Evolutionary conservation across 2,888 invertebrate genomes (phyloP).

Genomic region (Urechis unicinctus): DNA sequence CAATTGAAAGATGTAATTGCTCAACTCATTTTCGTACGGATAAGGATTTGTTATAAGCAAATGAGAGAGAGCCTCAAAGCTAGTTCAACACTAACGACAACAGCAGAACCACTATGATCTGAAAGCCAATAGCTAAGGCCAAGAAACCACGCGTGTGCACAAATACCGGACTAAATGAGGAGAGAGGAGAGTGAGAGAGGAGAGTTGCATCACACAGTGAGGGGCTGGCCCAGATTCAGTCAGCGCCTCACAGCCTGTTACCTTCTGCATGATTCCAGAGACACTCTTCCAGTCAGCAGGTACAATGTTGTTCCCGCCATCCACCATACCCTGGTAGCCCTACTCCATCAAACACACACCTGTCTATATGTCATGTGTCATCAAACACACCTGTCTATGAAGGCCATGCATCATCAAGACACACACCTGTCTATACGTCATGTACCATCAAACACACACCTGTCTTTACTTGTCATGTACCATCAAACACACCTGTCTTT

Average conservation of each 20-base stretch:
- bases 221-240: too few relatives aligned
- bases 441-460: not conserved
- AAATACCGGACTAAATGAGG: not conserved
- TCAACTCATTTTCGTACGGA: too few relatives aligned
- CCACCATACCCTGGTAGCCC: constrained; percentile 18
- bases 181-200: too few relatives aligned
- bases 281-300: constrained; percentile 15
- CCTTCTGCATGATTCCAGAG: constrained; percentile 14
- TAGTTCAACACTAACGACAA: too few relatives aligned
- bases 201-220: too few relatives aligned
- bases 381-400: constrained; percentile 3
- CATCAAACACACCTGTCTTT: not conserved
- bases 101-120: too few relatives aligned
- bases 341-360: not conserved
- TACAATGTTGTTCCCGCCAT: constrained; percentile 13
- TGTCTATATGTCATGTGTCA: not conserved
- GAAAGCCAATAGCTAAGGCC: too few relatives aligned
- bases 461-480: constrained; percentile 14
- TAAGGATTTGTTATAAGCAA: too few relatives aligned
- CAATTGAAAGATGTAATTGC: too few relatives aligned
- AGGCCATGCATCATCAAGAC: constrained; percentile 7
- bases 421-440: not conserved
- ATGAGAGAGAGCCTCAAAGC: too few relatives aligned
- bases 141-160: not conserved
- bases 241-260: too few relatives aligned